Evolutionary conservation across 2,113 vertebrate genomes (phyloP).

Genomic region (Pimephales promelas): DNA sequence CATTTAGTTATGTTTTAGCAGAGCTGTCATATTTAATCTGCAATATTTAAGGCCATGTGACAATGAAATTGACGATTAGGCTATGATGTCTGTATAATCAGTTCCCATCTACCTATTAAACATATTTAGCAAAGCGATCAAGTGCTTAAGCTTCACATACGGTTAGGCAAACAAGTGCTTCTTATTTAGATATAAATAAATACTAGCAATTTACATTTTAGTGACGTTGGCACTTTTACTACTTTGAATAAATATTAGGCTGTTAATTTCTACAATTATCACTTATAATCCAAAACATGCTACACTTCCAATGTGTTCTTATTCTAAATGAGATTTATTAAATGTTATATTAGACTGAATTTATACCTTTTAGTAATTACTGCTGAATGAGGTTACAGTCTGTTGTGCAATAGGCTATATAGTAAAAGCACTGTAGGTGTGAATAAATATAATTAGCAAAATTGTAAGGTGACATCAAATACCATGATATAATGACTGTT

Average conservation of each 20-base stretch:
- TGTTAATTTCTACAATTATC: not conserved
- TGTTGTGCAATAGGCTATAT: not conserved
- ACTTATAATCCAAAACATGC: not conserved
- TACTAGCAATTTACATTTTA: not conserved
- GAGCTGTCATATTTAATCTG: not conserved
- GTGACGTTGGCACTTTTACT: not conserved
- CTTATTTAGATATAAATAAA: not conserved
- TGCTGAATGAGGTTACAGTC: not conserved
- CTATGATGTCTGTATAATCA: not conserved
- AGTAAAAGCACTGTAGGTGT: no score
- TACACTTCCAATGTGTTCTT: not conserved
- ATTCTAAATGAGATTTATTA: not conserved
- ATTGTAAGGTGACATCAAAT: not conserved
- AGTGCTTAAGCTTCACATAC: not conserved
- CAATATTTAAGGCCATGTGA: not conserved
- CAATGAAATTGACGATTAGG: not conserved
- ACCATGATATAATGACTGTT: not conserved
- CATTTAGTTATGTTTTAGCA: constrained; percentile 52
- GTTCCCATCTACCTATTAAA: not conserved
- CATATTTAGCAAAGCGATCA: not conserved
- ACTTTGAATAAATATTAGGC: not conserved
- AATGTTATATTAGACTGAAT: not conserved
- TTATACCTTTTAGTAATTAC: not conserved
- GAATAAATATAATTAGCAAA: not conserved
- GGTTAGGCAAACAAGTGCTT: not conserved